Conservation (phyloP, 2,113 vertebrate genomes). For the Cettia cetti region DNA sequence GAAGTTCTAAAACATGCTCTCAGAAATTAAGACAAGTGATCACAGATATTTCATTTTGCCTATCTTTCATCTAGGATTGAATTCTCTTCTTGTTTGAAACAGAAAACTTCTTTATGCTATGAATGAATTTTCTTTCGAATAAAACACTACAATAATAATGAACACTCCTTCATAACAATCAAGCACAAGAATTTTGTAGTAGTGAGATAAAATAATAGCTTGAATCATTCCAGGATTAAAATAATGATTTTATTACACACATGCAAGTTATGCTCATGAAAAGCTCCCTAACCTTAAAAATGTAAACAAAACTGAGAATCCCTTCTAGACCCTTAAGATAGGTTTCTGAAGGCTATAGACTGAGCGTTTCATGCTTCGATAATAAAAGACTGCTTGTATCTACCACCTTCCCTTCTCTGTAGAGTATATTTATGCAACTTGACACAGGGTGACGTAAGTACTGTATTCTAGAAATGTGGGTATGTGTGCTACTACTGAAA, state of each 20-base stretch:
- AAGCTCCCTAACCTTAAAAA: not conserved
- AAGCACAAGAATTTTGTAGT: not conserved
- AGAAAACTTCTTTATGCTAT: not conserved
- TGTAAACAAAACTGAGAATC: not conserved
- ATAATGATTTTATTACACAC: not conserved
- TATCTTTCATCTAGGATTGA: not conserved
- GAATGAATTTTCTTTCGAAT: not conserved
- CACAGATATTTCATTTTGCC: not conserved
- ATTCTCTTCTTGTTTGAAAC: not conserved
- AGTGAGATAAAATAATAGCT: not conserved
- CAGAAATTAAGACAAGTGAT: not conserved
- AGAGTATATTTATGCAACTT: not conserved
- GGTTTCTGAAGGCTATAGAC: not conserved
- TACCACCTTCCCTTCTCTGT: not conserved
- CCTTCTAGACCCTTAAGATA: not conserved
- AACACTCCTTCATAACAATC: not conserved
- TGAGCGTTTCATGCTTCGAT: not conserved
- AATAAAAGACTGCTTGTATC: not conserved
- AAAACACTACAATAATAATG: not conserved
- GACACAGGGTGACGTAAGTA: not conserved
- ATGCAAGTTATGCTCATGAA: not conserved
- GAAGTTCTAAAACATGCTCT: not conserved
- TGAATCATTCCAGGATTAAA: not conserved
- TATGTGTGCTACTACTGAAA: not conserved
- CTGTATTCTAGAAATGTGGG: not conserved